Percentiles rank a stretch among this genome's conserved stretches.
These are phyloP conservation scores for Drosophila yakuba DNA, from an alignment of 1,140 invertebrate species.

Conservation along the genomic window DNA sequence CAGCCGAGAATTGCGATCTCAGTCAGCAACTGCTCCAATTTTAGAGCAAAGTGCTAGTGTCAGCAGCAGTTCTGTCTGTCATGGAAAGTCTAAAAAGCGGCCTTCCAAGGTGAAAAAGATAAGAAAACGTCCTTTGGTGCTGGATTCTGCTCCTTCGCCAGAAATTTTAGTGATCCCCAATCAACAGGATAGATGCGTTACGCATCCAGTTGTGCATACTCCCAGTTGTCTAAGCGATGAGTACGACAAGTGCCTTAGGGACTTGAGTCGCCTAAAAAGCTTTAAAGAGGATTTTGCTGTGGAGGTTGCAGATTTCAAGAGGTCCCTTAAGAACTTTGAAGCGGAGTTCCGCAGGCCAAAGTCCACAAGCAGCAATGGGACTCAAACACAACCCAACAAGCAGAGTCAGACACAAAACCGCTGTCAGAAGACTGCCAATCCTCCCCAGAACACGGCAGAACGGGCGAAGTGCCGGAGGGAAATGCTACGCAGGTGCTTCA, in stretches of 20 bases:
- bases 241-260: constrained; percentile 61
- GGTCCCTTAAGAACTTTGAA: constrained; percentile 66
- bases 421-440: constrained; percentile 11
- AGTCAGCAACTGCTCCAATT: constrained; percentile 14
- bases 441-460: constrained; percentile 51
- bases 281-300: constrained; percentile 75
- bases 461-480: constrained; percentile 67
- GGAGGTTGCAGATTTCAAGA: constrained; percentile 74
- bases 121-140: constrained; percentile 38
- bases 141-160: constrained; percentile 13
- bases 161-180: constrained; percentile 6
- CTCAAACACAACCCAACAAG: constrained; percentile 35
- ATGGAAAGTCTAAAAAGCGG: constrained; percentile 50
- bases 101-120: constrained; percentile 44
- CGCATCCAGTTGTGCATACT: constrained; percentile 1
- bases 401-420: constrained; percentile 14
- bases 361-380: constrained; percentile 52
- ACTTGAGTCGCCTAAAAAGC: constrained; percentile 58
- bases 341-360: constrained; percentile 67
- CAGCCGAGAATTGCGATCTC: constrained; percentile 65
- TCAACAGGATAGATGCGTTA: constrained; percentile 9
- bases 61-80: constrained; percentile 35
- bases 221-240: constrained; percentile 59
- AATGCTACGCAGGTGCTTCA: constrained; percentile 62
- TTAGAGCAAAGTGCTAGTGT: constrained; percentile 43